These are phyloP conservation scores for Erythrocercus mccallii DNA, from an alignment of 2,113 vertebrate species.

Conservation along the genomic window DNA sequence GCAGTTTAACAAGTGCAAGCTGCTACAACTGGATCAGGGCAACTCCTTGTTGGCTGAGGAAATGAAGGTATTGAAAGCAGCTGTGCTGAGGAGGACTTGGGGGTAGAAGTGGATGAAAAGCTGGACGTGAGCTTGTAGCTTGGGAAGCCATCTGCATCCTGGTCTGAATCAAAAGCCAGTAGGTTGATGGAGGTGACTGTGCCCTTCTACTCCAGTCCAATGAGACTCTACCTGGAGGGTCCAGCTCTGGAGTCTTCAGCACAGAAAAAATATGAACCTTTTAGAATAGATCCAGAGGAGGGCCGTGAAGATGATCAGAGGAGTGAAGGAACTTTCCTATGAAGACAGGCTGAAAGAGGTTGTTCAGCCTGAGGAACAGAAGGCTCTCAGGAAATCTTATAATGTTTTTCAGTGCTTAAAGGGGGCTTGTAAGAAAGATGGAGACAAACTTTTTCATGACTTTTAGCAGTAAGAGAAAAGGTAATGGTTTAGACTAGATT, in stretches of 20 bases:
- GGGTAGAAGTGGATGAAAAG: not conserved
- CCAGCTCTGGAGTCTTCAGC: not conserved
- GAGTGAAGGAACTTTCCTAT: not conserved
- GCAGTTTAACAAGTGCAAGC: not conserved
- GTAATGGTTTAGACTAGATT: not conserved
- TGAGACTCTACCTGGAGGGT: not conserved
- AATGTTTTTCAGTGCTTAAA: not conserved
- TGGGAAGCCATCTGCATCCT: not conserved
- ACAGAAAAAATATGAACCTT: not conserved
- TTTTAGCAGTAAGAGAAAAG: not conserved
- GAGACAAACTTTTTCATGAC: fast-evolving
- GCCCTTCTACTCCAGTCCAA: not conserved
- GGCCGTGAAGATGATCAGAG: not conserved
- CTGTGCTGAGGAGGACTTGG: not conserved
- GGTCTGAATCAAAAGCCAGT: not conserved
- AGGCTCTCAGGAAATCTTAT: not conserved
- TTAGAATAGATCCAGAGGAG: not conserved
- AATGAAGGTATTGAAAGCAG: not conserved
- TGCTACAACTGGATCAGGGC: not conserved
- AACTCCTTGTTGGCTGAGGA: fast-evolving
- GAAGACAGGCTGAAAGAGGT: not conserved
- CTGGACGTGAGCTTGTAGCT: not conserved
- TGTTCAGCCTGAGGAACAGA: not conserved
- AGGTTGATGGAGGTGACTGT: not conserved
- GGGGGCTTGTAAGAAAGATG: not conserved